These are phyloP conservation scores for Hyles euphorbiae DNA, from an alignment of 1,140 invertebrate species.

Conservation along the genomic window DNA sequence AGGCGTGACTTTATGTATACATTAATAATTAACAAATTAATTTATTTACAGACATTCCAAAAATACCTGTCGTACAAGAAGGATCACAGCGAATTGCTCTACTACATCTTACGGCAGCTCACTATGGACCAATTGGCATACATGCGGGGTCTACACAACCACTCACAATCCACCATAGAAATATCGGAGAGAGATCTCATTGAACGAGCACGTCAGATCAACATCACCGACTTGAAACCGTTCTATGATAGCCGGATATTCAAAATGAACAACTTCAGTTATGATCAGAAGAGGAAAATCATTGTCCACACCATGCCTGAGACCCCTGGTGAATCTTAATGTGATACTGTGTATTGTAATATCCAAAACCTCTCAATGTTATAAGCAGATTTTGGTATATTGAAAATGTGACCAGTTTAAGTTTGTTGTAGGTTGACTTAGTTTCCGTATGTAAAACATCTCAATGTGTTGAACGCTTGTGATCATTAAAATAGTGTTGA, in stretches of 20 bases:
- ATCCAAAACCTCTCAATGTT: no score
- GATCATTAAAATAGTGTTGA: no score
- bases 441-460: no score
- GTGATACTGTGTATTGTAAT: neutral
- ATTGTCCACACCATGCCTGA: constrained; percentile 90
- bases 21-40: neutral
- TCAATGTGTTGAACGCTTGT: no score
- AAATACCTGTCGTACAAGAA: constrained; percentile 95
- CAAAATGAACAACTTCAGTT: constrained; percentile 91
- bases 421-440: no score
- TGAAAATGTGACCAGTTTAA: no score
- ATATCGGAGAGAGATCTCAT: constrained; percentile 94
- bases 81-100: constrained; percentile 96
- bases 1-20: neutral
- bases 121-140: constrained; percentile 94
- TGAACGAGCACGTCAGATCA: constrained; percentile 94
- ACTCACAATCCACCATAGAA: constrained; percentile 86
- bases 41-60: constrained; percentile 86
- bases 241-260: constrained; percentile 97
- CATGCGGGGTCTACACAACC: constrained; percentile 87
- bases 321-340: constrained; percentile 31
- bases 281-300: constrained; percentile 88
- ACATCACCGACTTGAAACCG: constrained; percentile 90
- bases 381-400: no score
- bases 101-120: constrained; percentile 96